Conservation (phyloP, 2,888 invertebrate species). For the Hedya salicella region DNA sequence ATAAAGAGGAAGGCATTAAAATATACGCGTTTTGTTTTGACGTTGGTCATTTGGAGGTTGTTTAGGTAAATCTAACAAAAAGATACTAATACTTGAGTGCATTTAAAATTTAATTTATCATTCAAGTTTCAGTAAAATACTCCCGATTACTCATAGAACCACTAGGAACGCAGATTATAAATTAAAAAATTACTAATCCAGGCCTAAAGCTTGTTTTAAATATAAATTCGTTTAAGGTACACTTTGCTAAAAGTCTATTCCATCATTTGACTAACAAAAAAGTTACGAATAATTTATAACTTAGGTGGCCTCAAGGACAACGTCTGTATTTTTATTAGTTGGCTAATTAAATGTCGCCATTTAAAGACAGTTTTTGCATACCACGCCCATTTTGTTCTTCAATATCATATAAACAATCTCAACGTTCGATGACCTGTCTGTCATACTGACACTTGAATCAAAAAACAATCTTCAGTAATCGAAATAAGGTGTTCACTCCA, state of each 20-base stretch:
- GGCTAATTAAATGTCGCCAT: constrained; percentile 14
- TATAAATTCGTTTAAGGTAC: too few relatives aligned
- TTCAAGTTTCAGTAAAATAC: too few relatives aligned
- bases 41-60: too few relatives aligned
- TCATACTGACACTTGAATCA: constrained; percentile 4
- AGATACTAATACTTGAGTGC: too few relatives aligned
- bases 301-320: constrained; percentile 18
- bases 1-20: too few relatives aligned
- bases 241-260: background rate
- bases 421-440: constrained; percentile 39
- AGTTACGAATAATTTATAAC: constrained; percentile 1
- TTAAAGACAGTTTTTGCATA: constrained; percentile 37
- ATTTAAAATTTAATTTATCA: too few relatives aligned
- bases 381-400: constrained; percentile 17
- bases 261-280: background rate
- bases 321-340: background rate
- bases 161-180: too few relatives aligned
- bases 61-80: too few relatives aligned
- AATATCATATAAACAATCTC: constrained; percentile 35
- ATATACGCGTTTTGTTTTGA: too few relatives aligned
- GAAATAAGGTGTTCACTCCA: constrained; percentile 17
- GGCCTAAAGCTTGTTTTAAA: too few relatives aligned
- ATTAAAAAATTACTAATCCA: too few relatives aligned
- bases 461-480: constrained; percentile 5
- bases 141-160: too few relatives aligned